Conservation (phyloP, 2,113 vertebrate species). For the Pangasianodon hypophthalmus region DNA sequence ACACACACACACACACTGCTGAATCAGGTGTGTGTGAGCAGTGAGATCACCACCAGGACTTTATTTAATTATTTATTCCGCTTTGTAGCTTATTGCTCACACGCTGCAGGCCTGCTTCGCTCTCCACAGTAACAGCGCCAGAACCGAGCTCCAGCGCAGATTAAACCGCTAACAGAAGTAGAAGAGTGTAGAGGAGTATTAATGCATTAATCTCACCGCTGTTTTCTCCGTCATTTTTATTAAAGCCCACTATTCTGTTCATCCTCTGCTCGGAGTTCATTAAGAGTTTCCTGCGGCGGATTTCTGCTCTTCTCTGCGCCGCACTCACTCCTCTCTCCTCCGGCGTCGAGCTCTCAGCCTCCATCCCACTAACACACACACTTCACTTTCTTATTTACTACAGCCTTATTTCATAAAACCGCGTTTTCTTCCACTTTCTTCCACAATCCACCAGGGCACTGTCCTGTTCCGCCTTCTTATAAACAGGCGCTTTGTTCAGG, state of each 20-base stretch:
- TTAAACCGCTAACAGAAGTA: neutral
- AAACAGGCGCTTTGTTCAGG: neutral
- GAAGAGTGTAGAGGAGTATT: too few species aligned
- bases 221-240: conserved; percentile 1
- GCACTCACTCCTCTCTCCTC: conserved; percentile 20
- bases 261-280: conserved; percentile 32
- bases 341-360: neutral
- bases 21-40: neutral
- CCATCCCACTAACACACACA: neutral
- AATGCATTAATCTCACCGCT: conserved; percentile 5
- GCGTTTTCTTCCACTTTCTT: too few species aligned
- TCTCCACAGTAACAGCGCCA: neutral
- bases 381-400: neutral
- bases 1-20: neutral
- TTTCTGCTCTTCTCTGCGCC: conserved; percentile 29
- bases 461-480: neutral
- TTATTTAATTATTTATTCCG: neutral
- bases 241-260: conserved; percentile 18
- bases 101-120: neutral
- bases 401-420: neutral
- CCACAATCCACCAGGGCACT: neutral
- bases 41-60: neutral
- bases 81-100: neutral
- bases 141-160: neutral
- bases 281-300: conserved; percentile 27